These are phyloP conservation scores for Rhinatrema bivittatum DNA, from an alignment of 2,797 vertebrate species.

Conservation along the genomic window DNA sequence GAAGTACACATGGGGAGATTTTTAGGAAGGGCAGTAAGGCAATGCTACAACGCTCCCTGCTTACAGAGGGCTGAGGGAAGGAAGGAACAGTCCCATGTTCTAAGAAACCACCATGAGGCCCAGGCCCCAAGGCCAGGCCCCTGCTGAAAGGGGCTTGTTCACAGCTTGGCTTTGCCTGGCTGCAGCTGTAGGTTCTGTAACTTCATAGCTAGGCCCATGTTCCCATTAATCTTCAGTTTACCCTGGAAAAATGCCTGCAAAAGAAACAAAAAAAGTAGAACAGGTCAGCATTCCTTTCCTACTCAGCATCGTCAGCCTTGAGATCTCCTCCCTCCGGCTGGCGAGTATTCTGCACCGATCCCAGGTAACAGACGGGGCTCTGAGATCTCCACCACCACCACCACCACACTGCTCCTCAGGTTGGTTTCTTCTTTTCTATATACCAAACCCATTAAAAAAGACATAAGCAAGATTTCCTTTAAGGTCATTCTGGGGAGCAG, in stretches of 20 bases:
- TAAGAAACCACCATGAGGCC: constrained; percentile 22
- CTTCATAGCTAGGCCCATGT: constrained; percentile 91
- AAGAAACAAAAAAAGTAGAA: not conserved
- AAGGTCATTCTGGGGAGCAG: no score
- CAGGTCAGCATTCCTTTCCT: no score
- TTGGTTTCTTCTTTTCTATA: no score
- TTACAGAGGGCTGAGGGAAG: constrained; percentile 24
- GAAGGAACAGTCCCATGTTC: constrained; percentile 20
- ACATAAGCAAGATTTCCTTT: no score
- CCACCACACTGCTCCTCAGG: no score
- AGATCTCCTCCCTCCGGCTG: no score
- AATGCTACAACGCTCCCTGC: constrained; percentile 24
- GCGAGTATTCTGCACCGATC: no score
- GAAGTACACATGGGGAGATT: constrained; percentile 19
- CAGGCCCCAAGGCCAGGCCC: constrained; percentile 22
- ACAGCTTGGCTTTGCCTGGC: constrained; percentile 81
- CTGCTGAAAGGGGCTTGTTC: constrained; percentile 35
- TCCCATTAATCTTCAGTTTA: constrained; percentile 85
- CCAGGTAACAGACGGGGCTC: no score
- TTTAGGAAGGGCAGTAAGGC: constrained; percentile 22
- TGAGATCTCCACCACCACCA: no score
- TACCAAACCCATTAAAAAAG: no score
- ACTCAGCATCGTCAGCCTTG: no score
- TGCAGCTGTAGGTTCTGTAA: constrained; percentile 81
- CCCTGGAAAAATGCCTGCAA: constrained; percentile 88